Conservation (phyloP, 2,888 invertebrate species). For the Salticus scenicus region DNA sequence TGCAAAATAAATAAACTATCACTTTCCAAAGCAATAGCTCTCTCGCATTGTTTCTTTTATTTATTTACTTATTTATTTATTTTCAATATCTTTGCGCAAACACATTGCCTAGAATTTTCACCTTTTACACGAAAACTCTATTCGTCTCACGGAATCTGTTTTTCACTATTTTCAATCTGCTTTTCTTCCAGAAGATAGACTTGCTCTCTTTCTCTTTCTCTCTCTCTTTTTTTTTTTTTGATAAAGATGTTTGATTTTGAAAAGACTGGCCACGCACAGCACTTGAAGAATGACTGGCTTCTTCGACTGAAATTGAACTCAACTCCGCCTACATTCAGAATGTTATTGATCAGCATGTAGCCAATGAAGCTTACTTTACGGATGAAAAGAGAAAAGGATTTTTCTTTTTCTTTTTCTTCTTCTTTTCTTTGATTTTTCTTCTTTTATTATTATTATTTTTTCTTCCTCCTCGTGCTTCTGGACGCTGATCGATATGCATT, state of each 20-base stretch:
- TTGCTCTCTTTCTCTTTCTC: conserved; percentile 44
- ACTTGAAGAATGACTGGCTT: conserved; percentile 47
- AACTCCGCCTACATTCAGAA: conserved; percentile 57
- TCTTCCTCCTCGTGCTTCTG: not conserved
- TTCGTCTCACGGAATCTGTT: conserved; percentile 60
- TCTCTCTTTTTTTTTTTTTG: conserved; percentile 50
- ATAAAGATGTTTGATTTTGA: conserved; percentile 69
- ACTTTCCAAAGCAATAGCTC: conserved; percentile 25
- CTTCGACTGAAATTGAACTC: conserved; percentile 53
- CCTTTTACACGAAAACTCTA: conserved; percentile 59
- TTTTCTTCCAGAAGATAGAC: conserved; percentile 42
- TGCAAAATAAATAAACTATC: conserved; percentile 25
- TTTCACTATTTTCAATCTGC: conserved; percentile 67
- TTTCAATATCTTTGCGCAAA: conserved; percentile 49
- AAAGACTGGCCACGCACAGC: conserved; percentile 45
- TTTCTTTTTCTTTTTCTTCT: conserved; percentile 25
- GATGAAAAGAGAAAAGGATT: conserved; percentile 28
- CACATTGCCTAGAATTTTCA: conserved; percentile 57
- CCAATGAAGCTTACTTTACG: conserved; percentile 49
- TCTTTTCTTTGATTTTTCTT: conserved; percentile 1
- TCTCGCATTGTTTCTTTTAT: conserved; percentile 28
- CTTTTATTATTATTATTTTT: conserved; percentile 10
- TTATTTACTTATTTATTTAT: too few species aligned
- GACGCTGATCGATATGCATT: conserved; percentile 67
- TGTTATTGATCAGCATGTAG: conserved; percentile 67